Evolutionary conservation across 2,113 vertebrate genomes (phyloP), one percentile per base, ranked within the genome.

Genomic region (Henicopernis longicauda): DNA sequence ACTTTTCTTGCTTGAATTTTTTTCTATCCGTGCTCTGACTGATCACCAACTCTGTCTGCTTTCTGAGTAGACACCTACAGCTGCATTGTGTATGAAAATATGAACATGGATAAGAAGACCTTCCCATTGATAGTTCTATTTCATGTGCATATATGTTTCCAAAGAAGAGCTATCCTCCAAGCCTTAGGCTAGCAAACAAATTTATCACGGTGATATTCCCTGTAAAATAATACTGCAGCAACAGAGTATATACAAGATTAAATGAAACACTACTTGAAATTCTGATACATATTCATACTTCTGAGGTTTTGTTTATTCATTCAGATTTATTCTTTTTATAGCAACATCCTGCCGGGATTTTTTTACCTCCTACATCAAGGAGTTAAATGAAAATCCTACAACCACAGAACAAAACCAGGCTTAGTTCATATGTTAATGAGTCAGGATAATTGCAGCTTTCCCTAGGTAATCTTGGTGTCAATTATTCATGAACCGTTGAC

Each of bases 371-470:
- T 96, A 95, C 95, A 95, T 96, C 91, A 98, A 97, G 97, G 96
- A 95, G 94, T 96, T 97, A 97, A 98, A 90, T 90, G 93, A 97
- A 98, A 97, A 97, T 97, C 96, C 96, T 96, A 90, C 90, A 97
- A 95, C 92, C 84, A 45, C 74, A 50, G 87, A 97, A 97, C 89
- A 97, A 88, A 97, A 87, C 90, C 80, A 86, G 90, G 80, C 86
- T 97, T 98, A 91, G 61, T 98, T 98, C 96, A 95, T 98, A 98
- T 98, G 97, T 94, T 98, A 98, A 98, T 98, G 93, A 98, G 86
- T 63, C 76, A 89, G 85, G 96, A 97, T 98, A 98, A 98, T 98
- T 98, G 97, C 96, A 98, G 96, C 97, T 98, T 98, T 98, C 97
- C 97, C 96, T 95, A 84, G 97, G 92, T 98, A 98, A 98, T 98